These are phyloP conservation scores for Zaprionus gabonicus DNA, from an alignment of 1,140 invertebrate species.

Conservation along the genomic window DNA sequence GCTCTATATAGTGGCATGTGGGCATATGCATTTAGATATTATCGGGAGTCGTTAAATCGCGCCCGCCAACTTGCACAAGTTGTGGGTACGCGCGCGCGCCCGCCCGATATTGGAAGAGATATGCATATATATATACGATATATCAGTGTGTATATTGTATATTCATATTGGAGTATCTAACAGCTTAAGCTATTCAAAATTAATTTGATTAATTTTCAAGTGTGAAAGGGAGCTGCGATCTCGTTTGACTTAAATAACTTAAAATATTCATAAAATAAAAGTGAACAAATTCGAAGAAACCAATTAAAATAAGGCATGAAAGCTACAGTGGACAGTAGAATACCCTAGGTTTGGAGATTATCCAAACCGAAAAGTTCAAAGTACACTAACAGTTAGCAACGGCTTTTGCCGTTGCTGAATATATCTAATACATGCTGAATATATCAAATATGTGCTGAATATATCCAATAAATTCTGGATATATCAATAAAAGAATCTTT, in stretches of 20 bases:
- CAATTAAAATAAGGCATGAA: too few relatives aligned
- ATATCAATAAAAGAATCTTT: too few relatives aligned
- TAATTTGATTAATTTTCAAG: background rate
- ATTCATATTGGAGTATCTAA: background rate
- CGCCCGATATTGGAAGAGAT: slow-evolving; percentile 8
- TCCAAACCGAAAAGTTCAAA: too few relatives aligned
- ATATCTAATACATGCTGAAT: too few relatives aligned
- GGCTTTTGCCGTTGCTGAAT: too few relatives aligned
- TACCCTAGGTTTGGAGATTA: too few relatives aligned
- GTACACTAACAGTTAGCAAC: too few relatives aligned
- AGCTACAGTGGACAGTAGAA: too few relatives aligned
- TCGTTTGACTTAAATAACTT: background rate
- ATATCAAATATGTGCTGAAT: too few relatives aligned
- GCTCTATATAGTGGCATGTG: slow-evolving; percentile 48
- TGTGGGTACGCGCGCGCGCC: slow-evolving; percentile 11
- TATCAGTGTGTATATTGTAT: background rate
- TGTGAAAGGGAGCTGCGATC: too few relatives aligned
- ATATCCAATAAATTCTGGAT: too few relatives aligned
- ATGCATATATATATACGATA: background rate
- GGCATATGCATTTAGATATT: slow-evolving; percentile 51
- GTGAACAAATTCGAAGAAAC: too few relatives aligned
- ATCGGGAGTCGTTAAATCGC: slow-evolving; percentile 39
- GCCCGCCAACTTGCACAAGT: slow-evolving; percentile 6
- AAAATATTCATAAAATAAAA: background rate
- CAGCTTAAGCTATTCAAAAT: background rate